phyloP scores from a whole-genome alignment of 2,888 invertebrate species.

The Mimachlamys varia region DNA sequence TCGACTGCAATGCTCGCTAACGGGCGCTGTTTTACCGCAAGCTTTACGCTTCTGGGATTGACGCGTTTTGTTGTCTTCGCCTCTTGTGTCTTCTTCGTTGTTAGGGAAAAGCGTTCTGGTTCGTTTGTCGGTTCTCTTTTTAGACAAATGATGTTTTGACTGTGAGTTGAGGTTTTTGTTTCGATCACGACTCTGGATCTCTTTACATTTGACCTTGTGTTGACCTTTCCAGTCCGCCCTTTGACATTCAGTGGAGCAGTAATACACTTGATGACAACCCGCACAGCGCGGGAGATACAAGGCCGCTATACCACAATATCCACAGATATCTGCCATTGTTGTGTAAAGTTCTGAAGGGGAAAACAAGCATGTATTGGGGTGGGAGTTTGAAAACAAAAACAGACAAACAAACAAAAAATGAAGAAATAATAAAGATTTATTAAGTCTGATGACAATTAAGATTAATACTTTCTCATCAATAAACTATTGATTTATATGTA shows the following conservation, averaged over 20 bases:
- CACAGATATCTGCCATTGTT: background rate
- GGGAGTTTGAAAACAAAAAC: too few species aligned
- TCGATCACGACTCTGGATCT: background rate
- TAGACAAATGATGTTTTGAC: background rate
- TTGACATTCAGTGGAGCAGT: conserved; percentile 54
- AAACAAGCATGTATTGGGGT: too few species aligned
- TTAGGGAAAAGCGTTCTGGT: background rate
- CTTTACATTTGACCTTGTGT: conserved; percentile 45
- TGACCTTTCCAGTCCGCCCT: conserved; percentile 48
- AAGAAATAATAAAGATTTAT: too few species aligned
- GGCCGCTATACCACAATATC: background rate
- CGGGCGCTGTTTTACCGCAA: background rate
- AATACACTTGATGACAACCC: conserved; percentile 41
- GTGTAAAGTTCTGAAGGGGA: too few species aligned
- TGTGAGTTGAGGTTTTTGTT: background rate
- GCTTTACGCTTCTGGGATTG: background rate
- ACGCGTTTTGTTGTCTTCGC: background rate
- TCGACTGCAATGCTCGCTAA: background rate
- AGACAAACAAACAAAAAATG: too few species aligned
- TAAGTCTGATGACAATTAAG: too few species aligned
- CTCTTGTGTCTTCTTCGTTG: background rate
- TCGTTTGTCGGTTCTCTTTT: background rate
- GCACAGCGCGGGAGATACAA: conserved; percentile 36
- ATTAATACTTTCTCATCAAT: too few species aligned
- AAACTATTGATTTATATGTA: too few species aligned